phyloP scores from a whole-genome alignment of 2,113 vertebrate genomes.

The Psophia crepitans region DNA sequence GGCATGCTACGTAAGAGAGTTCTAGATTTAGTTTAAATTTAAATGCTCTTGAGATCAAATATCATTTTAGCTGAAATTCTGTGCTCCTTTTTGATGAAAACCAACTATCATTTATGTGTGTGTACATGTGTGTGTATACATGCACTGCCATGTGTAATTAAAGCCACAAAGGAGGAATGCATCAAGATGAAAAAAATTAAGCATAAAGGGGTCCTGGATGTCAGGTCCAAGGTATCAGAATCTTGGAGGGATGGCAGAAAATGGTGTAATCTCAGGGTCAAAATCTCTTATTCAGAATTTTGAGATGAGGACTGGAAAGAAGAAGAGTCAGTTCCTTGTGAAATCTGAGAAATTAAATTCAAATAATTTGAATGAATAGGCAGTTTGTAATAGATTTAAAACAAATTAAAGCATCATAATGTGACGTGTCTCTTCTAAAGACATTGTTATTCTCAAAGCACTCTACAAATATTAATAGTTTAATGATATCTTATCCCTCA shows the following conservation, averaged over 20 bases:
- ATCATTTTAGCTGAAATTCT: neutral
- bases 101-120: neutral
- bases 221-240: neutral
- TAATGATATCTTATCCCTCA: neutral
- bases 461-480: neutral
- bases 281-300: neutral
- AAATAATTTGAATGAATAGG: neutral
- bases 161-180: neutral
- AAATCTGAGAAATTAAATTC: neutral
- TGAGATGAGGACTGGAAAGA: neutral
- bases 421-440: neutral
- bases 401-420: neutral
- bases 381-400: neutral
- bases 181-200: neutral
- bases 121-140: fast-evolving
- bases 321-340: neutral
- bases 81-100: neutral
- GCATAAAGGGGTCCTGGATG: neutral
- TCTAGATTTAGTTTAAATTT: neutral
- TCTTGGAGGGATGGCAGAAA: neutral
- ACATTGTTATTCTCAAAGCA: neutral
- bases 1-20: neutral
- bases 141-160: neutral
- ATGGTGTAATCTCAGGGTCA: neutral
- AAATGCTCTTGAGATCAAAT: neutral